Evolutionary conservation across 1,140 invertebrate species (phyloP).

Genomic region (Holcopasites calliopsidis): DNA sequence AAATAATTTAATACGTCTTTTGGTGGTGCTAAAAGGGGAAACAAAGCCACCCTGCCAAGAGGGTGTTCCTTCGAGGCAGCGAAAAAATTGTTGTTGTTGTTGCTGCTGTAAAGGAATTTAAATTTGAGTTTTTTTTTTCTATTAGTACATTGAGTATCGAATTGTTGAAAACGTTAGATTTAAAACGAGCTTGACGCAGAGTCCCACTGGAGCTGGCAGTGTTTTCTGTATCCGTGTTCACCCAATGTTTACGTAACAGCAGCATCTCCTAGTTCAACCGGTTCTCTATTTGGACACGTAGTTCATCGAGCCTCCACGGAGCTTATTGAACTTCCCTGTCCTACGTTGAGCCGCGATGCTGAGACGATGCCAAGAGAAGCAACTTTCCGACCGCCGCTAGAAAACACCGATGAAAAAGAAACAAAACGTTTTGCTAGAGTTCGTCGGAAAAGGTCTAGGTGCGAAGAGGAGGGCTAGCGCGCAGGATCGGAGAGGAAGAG

Average conservation of each 20-base stretch:
- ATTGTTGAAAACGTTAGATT: too few species aligned
- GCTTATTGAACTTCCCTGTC: conserved; percentile 20
- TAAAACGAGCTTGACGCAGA: background rate
- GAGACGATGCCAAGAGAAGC: conserved; percentile 20
- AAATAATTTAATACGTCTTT: conserved; percentile 39
- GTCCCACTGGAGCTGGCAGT: too few species aligned
- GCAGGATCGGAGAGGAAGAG: background rate
- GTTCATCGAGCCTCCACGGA: background rate
- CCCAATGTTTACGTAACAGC: too few species aligned
- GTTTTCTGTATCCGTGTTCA: background rate
- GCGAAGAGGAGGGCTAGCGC: background rate
- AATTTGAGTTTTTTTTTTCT: too few species aligned
- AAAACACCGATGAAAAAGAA: background rate
- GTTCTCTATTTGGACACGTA: background rate
- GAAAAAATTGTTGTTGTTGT: background rate
- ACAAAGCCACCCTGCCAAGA: background rate
- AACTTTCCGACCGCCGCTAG: too few species aligned
- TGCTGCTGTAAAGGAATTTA: too few species aligned
- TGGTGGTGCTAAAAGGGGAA: conserved; percentile 14
- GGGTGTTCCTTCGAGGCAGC: background rate
- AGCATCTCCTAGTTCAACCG: too few species aligned
- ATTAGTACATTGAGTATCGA: background rate
- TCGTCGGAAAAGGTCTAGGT: too few species aligned
- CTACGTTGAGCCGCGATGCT: too few species aligned
- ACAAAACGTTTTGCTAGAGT: conserved; percentile 2